phyloP scores from a whole-genome alignment of 2,888 invertebrate species.

The Phalera bucephala region DNA sequence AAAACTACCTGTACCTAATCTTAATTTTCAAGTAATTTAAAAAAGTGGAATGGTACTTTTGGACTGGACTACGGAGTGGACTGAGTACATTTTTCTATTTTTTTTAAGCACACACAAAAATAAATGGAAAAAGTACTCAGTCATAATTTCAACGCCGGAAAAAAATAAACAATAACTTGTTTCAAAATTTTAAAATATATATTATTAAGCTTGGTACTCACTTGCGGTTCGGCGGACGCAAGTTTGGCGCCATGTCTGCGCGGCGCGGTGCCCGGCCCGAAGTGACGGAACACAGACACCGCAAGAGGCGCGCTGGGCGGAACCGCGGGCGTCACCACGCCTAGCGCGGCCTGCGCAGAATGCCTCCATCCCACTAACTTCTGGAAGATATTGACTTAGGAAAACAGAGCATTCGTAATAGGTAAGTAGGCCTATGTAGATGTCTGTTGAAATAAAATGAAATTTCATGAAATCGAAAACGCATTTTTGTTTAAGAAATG shows the following conservation, averaged over 20 bases:
- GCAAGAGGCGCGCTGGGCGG: slow-evolving; percentile 13
- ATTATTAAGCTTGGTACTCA: slow-evolving; percentile 48
- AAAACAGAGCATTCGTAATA: not conserved
- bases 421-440: slow-evolving; percentile 6
- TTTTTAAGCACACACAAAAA: too few relatives aligned
- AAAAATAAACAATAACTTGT: too few relatives aligned
- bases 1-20: too few relatives aligned
- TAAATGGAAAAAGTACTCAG: too few relatives aligned
- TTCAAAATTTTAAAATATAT: not conserved
- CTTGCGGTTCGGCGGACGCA: slow-evolving; percentile 74
- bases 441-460: not conserved
- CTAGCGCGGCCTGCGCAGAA: slow-evolving; percentile 18
- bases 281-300: slow-evolving; percentile 40
- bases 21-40: too few relatives aligned
- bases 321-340: slow-evolving; percentile 20
- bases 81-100: too few relatives aligned
- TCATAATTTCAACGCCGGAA: too few relatives aligned
- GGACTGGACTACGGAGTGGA: too few relatives aligned
- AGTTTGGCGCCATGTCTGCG: slow-evolving; percentile 75
- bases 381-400: slow-evolving; percentile 2
- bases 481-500: too few relatives aligned
- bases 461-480: too few relatives aligned
- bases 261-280: slow-evolving; percentile 62
- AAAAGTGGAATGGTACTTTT: too few relatives aligned
- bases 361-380: not conserved